Conservation (phyloP, 2,888 invertebrate genomes). For the Prenolepis imparis region DNA sequence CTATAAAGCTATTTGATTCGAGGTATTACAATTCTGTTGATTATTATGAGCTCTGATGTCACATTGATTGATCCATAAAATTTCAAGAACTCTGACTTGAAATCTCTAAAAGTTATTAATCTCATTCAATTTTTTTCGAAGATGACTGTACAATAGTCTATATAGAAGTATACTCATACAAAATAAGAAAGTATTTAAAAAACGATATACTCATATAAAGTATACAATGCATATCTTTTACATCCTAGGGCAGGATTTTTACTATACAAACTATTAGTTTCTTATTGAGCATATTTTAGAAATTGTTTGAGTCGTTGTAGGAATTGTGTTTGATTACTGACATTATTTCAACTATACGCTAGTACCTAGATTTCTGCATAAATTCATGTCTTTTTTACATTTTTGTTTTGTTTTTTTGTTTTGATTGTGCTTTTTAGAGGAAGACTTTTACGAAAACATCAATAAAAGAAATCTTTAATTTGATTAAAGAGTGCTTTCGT, state of each 20-base stretch:
- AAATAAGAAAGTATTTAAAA: conserved; percentile 82
- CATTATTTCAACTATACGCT: conserved; percentile 83
- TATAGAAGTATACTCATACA: conserved; percentile 82
- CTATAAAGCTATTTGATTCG: background rate
- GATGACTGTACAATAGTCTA: conserved; percentile 74
- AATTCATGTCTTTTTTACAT: conserved; percentile 32
- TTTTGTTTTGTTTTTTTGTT: conserved; percentile 42
- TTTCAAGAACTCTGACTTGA: conserved; percentile 36
- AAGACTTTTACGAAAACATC: conserved; percentile 70
- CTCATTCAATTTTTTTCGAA: conserved; percentile 53
- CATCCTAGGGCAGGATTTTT: conserved; percentile 82
- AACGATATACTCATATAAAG: conserved; percentile 82
- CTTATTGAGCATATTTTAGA: conserved; percentile 85
- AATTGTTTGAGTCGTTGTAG: conserved; percentile 85
- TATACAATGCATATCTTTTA: conserved; percentile 79
- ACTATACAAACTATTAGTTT: conserved; percentile 83
- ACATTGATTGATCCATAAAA: conserved; percentile 23
- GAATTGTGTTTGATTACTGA: conserved; percentile 83
- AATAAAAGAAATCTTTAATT: conserved; percentile 46
- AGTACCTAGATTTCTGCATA: conserved; percentile 68
- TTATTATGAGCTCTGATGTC: background rate
- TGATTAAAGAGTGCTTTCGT: conserved; percentile 38
- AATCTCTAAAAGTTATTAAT: conserved; percentile 49
- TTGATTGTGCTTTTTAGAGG: conserved; percentile 68
- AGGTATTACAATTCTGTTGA: background rate